Evolutionary conservation across 2,888 invertebrate species (phyloP), one percentile per base, ranked within the genome.

Genomic region (Archips xylosteana): DNA sequence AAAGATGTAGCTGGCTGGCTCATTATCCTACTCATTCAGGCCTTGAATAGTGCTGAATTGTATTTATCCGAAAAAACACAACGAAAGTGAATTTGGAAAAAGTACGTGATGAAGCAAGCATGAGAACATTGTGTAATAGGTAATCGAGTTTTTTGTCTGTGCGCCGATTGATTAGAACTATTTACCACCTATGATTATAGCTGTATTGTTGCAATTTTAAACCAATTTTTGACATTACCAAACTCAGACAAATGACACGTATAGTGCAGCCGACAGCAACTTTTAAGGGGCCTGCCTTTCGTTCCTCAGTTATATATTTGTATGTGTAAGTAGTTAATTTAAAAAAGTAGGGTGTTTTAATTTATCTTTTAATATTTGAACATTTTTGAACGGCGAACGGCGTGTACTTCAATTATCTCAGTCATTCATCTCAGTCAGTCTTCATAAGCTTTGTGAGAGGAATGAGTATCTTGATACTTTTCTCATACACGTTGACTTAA

Each of bases 371-470:
- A 70, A 74, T 67, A 71, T 71, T 71, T 74, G 61, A 66, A 47
- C 65, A 71, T 67, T 74, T 74, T 74, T 74, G 69, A 73, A 63
- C 42, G 66, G 39, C 45, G 68, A 65, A 54, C 39, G 72, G 65
- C 64, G 64, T 74, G 73, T 65, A 70, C 86, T 88, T 87, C 87
- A 89, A 91, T 91, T 91, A 90, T 87, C 85, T 85, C 63, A 82
- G 83, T 82, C 87, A 90, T 91, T 90, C 87, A 89, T 91, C 90
- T 89, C 87, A 87, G 91, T 90, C 90, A 85, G 81, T 82, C 82
- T 88, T 89, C 86, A 89, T 88, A 89, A 87, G 82, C 82, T 81
- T 78, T 77, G 75, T 76, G 77, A 70, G 75, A 78, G 82, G 79
- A 85, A 84, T 80, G 80, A 85, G 78, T 79, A 81, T 83, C 81